These are phyloP conservation scores for Distichodus sexfasciatus DNA, from an alignment of 2,797 vertebrate genomes.

Conservation along the genomic window DNA sequence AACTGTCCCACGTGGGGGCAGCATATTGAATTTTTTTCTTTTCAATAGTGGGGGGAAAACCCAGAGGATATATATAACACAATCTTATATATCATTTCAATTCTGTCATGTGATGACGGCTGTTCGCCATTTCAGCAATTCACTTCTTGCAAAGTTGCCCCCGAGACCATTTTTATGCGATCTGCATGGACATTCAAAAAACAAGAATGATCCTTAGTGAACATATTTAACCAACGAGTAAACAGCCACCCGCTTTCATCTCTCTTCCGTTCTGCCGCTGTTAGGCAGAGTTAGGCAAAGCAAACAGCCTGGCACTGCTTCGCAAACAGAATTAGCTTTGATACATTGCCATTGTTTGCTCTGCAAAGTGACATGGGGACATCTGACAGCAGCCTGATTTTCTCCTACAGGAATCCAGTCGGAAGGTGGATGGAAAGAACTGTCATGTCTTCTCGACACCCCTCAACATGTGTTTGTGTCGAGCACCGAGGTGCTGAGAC, in stretches of 20 bases:
- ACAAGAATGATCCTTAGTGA: neutral
- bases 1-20: neutral
- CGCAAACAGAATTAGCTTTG: slow-evolving; percentile 14
- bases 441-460: slow-evolving; percentile 16
- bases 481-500: slow-evolving; percentile 8
- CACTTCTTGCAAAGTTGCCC: neutral
- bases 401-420: slow-evolving; percentile 8
- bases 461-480: slow-evolving; percentile 3
- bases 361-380: slow-evolving; percentile 9
- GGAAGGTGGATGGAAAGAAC: slow-evolving; percentile 7
- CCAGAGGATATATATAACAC: neutral
- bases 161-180: neutral
- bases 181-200: slow-evolving; percentile 6
- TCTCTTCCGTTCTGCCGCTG: neutral
- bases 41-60: neutral
- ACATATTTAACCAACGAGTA: neutral
- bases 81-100: neutral
- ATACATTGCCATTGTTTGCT: slow-evolving; percentile 11
- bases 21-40: neutral
- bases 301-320: slow-evolving; percentile 16
- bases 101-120: neutral
- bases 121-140: neutral
- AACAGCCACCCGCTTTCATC: slow-evolving; percentile 1
- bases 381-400: slow-evolving; percentile 28
- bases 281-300: neutral